These are phyloP conservation scores for Reticulitermes speratus DNA, from an alignment of 1,140 invertebrate species.

Conservation along the genomic window DNA sequence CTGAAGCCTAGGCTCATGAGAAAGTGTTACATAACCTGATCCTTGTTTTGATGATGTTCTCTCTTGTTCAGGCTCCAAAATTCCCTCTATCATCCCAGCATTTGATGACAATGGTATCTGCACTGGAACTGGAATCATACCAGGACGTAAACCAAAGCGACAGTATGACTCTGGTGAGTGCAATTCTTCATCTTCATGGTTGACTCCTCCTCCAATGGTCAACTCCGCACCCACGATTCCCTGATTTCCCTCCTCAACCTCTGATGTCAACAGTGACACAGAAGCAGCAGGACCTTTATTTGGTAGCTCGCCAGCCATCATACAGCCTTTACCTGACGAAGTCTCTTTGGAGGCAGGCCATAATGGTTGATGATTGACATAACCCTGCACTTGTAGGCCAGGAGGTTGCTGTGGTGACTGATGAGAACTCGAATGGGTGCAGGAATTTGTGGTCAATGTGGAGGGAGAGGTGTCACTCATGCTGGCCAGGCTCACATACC, in stretches of 20 bases:
- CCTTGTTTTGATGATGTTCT: neutral
- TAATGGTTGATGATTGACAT: slow-evolving; percentile 1
- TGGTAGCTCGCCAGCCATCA: slow-evolving; percentile 20
- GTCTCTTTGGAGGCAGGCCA: slow-evolving; percentile 16
- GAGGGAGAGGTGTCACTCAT: neutral
- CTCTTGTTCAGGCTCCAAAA: neutral
- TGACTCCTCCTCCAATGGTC: neutral
- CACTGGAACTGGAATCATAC: neutral
- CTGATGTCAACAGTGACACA: neutral
- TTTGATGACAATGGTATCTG: neutral
- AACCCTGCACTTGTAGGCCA: neutral
- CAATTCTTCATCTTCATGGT: slow-evolving; percentile 3
- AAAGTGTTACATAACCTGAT: slow-evolving; percentile 28
- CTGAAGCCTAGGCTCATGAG: neutral
- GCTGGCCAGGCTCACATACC: slow-evolving; percentile 28
- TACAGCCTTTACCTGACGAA: slow-evolving; percentile 20
- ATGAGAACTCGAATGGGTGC: neutral
- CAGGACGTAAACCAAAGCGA: slow-evolving; percentile 23
- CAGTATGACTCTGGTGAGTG: slow-evolving; percentile 23
- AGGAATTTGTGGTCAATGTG: neutral
- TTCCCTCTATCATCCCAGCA: slow-evolving; percentile 2
- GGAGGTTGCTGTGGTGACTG: neutral
- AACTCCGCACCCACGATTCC: neutral
- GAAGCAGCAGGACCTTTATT: neutral
- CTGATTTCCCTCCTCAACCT: neutral